Conservation (phyloP, 2,888 invertebrate genomes). For the Drepanosiphum platanoidis region DNA sequence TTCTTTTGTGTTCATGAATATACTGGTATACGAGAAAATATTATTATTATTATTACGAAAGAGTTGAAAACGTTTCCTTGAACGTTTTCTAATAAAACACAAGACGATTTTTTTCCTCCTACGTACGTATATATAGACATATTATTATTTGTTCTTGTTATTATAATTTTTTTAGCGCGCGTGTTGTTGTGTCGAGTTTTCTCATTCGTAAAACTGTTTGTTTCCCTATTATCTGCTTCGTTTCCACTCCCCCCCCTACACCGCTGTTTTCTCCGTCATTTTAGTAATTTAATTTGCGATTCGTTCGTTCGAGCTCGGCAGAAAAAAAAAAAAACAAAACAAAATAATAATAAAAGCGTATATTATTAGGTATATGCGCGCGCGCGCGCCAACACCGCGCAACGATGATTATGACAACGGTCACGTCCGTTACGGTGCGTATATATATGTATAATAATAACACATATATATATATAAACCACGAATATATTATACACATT, state of each 20-base stretch:
- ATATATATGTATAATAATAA: not conserved
- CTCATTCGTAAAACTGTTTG: conserved; percentile 29
- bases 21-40: not conserved
- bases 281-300: conserved; percentile 53
- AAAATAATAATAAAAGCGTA: conserved; percentile 31
- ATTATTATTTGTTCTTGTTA: conserved; percentile 25
- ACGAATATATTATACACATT: conserved; percentile 10
- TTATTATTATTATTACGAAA: not conserved
- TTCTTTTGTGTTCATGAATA: conserved; percentile 4
- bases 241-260: not conserved
- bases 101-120: not conserved
- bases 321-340: conserved; percentile 7
- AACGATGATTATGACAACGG: conserved; percentile 52
- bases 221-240: conserved; percentile 38
- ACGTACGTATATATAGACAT: not conserved
- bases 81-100: not conserved
- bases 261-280: not conserved
- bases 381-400: not conserved
- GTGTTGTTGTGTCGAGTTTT: conserved; percentile 10
- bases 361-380: not conserved
- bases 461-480: not conserved
- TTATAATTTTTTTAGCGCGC: conserved; percentile 1
- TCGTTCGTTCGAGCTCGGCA: not conserved
- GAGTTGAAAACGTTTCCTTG: conserved; percentile 8
- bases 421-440: conserved; percentile 40